Evolutionary conservation across 2,113 vertebrate genomes (phyloP).

Genomic region (Elanus axillaris): DNA sequence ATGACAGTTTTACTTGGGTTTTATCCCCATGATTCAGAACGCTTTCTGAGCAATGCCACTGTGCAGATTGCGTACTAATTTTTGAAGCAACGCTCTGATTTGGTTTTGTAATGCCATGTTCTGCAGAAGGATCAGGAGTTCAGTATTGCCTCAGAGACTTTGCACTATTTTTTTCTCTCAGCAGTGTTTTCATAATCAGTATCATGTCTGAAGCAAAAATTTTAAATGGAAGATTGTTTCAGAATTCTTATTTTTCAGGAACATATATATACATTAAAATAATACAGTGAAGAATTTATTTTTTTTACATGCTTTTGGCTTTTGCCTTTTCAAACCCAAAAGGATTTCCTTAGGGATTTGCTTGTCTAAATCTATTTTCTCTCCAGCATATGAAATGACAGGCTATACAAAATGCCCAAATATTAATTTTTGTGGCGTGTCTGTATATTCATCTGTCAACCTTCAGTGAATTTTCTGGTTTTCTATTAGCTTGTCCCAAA

Average conservation of each 20-base stretch:
- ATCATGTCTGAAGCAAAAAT: neutral
- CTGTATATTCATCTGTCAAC: constrained; percentile 69
- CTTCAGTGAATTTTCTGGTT: constrained; percentile 71
- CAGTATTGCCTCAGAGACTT: neutral
- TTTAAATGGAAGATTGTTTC: neutral
- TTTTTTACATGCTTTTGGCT: neutral
- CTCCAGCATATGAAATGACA: constrained; percentile 65
- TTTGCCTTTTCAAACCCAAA: constrained; percentile 32
- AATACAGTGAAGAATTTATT: neutral
- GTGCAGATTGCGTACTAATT: neutral
- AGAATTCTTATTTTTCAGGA: neutral
- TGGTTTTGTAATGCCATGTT: neutral
- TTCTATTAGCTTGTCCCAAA: constrained; percentile 75
- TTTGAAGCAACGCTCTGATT: neutral
- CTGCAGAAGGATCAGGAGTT: neutral
- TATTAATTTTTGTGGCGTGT: constrained; percentile 72
- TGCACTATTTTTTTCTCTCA: neutral
- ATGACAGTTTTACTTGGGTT: neutral
- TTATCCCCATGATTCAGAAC: neutral
- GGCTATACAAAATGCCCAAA: constrained; percentile 60
- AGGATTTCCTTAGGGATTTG: constrained; percentile 41
- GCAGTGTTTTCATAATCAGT: neutral
- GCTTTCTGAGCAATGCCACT: neutral
- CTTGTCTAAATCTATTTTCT: constrained; percentile 69
- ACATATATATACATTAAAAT: neutral